Conservation (phyloP, 1,140 invertebrate genomes). For the Drosophila teissieri region DNA sequence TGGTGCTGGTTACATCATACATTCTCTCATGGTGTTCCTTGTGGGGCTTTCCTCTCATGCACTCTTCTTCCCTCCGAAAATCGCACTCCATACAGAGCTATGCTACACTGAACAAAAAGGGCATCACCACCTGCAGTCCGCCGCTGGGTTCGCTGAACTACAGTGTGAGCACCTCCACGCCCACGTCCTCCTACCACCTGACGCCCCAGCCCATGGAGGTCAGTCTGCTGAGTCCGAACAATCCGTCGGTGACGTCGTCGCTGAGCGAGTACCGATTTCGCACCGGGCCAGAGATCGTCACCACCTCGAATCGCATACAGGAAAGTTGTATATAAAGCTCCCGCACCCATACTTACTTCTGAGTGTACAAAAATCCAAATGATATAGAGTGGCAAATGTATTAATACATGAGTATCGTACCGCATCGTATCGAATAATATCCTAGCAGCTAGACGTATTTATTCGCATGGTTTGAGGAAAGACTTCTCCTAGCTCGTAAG, state of each 20-base stretch:
- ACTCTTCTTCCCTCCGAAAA: conserved; percentile 13
- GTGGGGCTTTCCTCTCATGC: conserved; percentile 1
- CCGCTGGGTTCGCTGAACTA: conserved; percentile 68
- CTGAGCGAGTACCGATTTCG: conserved; percentile 87
- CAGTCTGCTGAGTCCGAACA: conserved; percentile 83
- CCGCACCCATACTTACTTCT: conserved; percentile 57
- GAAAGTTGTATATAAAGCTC: conserved; percentile 93
- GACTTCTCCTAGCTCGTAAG: conserved; percentile 77
- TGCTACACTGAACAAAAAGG: conserved; percentile 84
- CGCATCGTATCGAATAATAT: conserved; percentile 70
- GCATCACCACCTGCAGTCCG: conserved; percentile 83
- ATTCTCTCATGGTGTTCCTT: conserved; percentile 35
- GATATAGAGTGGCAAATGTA: conserved; percentile 48
- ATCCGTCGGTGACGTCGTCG: conserved; percentile 86
- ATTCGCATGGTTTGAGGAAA: conserved; percentile 81
- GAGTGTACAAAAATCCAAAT: conserved; percentile 59
- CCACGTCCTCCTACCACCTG: conserved; percentile 81
- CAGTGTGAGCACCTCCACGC: conserved; percentile 74
- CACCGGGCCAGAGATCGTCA: conserved; percentile 92
- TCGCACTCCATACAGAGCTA: conserved; percentile 65
- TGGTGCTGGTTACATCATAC: conserved; percentile 8
- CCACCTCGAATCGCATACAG: conserved; percentile 92
- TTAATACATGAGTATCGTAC: conserved; percentile 69
- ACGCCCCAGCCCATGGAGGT: conserved; percentile 84
- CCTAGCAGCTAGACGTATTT: conserved; percentile 66